Evolutionary conservation across 2,888 invertebrate genomes (phyloP), one percentile per base, ranked within the genome.

Genomic region (Nomada ferruginata): DNA sequence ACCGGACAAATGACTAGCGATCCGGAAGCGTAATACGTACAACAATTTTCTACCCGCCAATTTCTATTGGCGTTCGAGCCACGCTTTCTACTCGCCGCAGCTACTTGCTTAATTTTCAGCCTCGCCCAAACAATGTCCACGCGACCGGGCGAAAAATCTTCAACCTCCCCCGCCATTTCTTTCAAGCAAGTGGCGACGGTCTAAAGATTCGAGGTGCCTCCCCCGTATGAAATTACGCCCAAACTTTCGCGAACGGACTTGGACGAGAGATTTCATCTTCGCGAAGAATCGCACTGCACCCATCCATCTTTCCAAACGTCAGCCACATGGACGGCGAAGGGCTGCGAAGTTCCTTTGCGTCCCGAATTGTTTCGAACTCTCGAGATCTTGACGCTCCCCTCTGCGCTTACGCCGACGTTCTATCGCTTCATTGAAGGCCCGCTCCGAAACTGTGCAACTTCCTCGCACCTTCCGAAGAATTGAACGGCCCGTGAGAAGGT

Each of bases 11-110:
- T 61, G 82, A 60, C 57, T 72, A 74, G 26, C 76, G 76, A 79
- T 50, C 50, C 69, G 75, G 79, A 84, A 83, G 63, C 76, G 76
- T 73, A 79, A 78, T 76, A 74, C 69, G 52, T 5, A 36, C 47
- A 78, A 76, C 76, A 47, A 79, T 85, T 57, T 83, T 59, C 69
- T 70, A 64, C 23, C 36, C 11, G 52, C n/a, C 47, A n/a, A 73
- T 80, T 66, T 36, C 18, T 15, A 29, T 26, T 70, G 69, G 29
- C 59, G 29, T 44, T 70, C 69, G 59, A 59, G 29, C 44, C 57
- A 47, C 57, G 59, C 59, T 59, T 47, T 47, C 47, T 42, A 18
- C 59, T 20, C 20, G 5, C 44, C n/a, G 2, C 3, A 7, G 13
- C 29, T 15, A 23, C 18, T 61, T 11, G 50, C 52, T 63, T 36